Evolutionary conservation across 2,888 invertebrate genomes (phyloP), one percentile per base, ranked within the genome.

Genomic region (Raillietiella orientalis): DNA sequence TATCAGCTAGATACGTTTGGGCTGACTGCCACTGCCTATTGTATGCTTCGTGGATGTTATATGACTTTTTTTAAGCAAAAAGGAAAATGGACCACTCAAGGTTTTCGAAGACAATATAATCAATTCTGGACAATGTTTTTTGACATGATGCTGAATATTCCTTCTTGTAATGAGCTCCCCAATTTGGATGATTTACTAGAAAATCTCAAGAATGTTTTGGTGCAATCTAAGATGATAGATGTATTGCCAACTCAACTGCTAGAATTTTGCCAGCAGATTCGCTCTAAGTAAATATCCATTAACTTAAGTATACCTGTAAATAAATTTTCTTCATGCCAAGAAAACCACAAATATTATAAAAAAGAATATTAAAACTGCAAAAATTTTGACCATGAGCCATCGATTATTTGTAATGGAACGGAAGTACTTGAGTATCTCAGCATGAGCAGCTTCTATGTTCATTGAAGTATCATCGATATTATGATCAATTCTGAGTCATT

Each of bases 351-450:
- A 96, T 47, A 99, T 77, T 49, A 96, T 70, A 47, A 99, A 96
- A 59, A 99, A 96, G 44, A 90, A 71, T 58, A 96, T 84, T 28
- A 99, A 58, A 32, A 96, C 77, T 27, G 72, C 93, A 52, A 99
- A 96, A 36, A 99, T 67, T 58, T 99, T 99, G 38, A 99, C 72
- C 87, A 96, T 96, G 16, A 96, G 58, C 69, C 90, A 93, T 38
- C 96, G 62, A 52, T 96, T 99, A 33, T 77, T 77, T 10, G 87
- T 75, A 19, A 99, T 74, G 28, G 71, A 72, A 47, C 79, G 82
- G 47, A 99, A 96, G 53, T 96, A 96, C 49, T 77, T 87, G 38
- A 96, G 56, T 37, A 99, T 75, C 55, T 96, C 87, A 31, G 71
- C 58, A 43, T 99, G 96, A 3, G 93, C 96, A 25, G 84, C 82